A percentile compares a stretch with the other conserved stretches of the same genome.
These are phyloP conservation scores for Charadrius vociferus DNA, from an alignment of 2,113 vertebrate genomes.

Conservation along the genomic window DNA sequence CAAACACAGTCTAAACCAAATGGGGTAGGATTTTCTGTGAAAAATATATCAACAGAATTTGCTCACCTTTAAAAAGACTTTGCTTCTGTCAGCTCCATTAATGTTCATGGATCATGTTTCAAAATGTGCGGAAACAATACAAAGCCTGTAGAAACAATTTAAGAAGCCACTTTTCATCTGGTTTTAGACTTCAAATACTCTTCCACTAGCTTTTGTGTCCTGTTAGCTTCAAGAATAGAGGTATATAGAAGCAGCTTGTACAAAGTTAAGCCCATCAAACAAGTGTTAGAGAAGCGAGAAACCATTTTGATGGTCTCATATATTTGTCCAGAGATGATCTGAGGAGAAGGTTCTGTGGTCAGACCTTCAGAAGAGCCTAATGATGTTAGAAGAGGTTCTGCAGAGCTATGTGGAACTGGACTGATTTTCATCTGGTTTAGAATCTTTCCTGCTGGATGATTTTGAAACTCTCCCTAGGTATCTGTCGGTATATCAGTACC, in stretches of 20 bases:
- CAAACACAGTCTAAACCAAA: background rate
- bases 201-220: background rate
- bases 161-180: background rate
- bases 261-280: background rate
- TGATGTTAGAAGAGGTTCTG: background rate
- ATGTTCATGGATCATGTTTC: background rate
- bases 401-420: background rate
- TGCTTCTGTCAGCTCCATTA: background rate
- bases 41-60: background rate
- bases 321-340: background rate
- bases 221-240: background rate
- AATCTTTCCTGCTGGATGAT: background rate
- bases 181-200: background rate
- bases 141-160: background rate
- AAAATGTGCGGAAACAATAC: background rate
- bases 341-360: background rate
- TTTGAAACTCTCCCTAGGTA: background rate
- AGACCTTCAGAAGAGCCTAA: background rate
- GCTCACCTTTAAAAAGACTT: background rate
- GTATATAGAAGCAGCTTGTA: background rate
- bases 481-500: background rate
- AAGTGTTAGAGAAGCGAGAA: background rate
- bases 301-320: background rate
- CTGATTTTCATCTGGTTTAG: background rate
- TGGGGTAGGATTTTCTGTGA: background rate